Evolutionary conservation across 1,140 invertebrate species (phyloP).

Genomic region (Anastrepha ludens): DNA sequence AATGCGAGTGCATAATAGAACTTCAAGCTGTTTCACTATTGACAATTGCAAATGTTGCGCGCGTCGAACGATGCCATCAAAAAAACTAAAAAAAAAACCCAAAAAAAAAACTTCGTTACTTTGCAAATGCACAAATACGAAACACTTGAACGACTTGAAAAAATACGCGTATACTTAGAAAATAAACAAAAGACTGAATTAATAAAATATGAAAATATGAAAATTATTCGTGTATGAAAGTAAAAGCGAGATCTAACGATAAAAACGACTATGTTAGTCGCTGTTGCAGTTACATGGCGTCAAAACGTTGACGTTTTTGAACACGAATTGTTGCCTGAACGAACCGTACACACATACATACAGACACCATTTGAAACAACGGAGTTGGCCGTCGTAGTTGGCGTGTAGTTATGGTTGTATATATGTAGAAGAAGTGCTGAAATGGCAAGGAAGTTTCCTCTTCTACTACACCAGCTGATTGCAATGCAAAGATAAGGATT

Average conservation of each 20-base stretch:
- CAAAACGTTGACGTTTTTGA: neutral
- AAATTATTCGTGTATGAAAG: neutral
- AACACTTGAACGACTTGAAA: conserved; percentile 41
- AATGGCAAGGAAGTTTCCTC: neutral
- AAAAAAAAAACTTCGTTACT: conserved; percentile 40
- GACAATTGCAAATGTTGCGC: conserved; percentile 48
- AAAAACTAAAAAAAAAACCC: conserved; percentile 43
- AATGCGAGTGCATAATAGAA: conserved; percentile 49
- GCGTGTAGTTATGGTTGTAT: neutral
- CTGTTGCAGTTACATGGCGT: neutral
- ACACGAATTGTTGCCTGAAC: neutral
- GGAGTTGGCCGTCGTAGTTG: neutral
- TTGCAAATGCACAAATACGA: conserved; percentile 46
- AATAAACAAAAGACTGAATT: neutral
- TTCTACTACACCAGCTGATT: neutral
- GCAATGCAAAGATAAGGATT: neutral
- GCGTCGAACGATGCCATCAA: conserved; percentile 24
- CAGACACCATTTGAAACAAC: neutral
- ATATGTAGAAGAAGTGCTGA: neutral
- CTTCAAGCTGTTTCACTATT: conserved; percentile 44
- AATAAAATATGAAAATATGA: neutral
- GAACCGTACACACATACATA: neutral
- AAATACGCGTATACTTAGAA: conserved; percentile 29
- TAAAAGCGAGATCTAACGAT: neutral
- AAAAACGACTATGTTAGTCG: neutral